These are phyloP conservation scores for Cotesia congregata DNA, from an alignment of 2,888 invertebrate genomes.

Conservation along the genomic window DNA sequence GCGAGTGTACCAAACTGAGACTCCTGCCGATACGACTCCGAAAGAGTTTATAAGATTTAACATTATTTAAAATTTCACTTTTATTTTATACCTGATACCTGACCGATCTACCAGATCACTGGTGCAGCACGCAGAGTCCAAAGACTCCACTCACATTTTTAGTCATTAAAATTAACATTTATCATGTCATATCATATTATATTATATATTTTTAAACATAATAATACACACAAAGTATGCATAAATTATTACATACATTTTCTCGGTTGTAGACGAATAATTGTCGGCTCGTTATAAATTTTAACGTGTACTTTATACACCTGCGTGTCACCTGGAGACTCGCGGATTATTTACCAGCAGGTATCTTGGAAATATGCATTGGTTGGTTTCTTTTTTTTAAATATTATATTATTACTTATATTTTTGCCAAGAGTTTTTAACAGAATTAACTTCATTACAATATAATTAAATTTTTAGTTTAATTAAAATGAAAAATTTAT, in stretches of 20 bases:
- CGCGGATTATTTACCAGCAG: neutral
- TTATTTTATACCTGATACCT: constrained; percentile 29
- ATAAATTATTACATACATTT: neutral
- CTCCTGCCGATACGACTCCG: constrained; percentile 22
- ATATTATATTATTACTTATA: neutral
- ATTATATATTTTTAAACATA: neutral
- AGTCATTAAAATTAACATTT: neutral
- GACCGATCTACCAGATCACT: constrained; percentile 29
- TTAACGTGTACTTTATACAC: neutral
- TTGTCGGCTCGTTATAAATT: neutral
- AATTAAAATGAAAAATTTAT: no score
- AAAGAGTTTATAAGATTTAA: constrained; percentile 11
- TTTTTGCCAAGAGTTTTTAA: neutral
- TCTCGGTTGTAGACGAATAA: neutral
- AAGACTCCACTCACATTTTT: neutral
- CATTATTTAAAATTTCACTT: neutral
- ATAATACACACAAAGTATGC: neutral
- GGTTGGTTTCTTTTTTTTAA: neutral
- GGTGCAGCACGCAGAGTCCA: constrained; percentile 1
- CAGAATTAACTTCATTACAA: no score
- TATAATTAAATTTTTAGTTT: no score
- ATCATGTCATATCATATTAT: neutral
- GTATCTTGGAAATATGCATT: neutral
- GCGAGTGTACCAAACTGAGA: constrained; percentile 1
- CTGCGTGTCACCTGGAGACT: neutral